phyloP scores from a whole-genome alignment of 2,797 vertebrate genomes.

The Catharus ustulatus region DNA sequence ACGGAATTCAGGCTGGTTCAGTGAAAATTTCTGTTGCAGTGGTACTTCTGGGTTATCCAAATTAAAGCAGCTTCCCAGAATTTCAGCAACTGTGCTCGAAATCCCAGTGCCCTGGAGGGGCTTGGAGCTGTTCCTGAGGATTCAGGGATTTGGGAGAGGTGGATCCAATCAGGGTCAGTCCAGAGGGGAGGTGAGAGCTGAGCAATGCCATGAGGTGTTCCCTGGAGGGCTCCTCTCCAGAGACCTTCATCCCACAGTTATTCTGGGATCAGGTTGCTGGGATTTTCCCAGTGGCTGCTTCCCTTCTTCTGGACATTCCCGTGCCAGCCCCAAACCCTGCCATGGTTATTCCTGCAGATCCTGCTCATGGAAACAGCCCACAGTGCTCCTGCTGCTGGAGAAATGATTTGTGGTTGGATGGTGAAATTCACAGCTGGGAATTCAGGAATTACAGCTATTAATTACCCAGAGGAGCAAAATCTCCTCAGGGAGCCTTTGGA shows the following conservation, averaged over 20 bases:
- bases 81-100: background rate
- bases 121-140: background rate
- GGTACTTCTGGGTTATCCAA: background rate
- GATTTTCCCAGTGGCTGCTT: background rate
- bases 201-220: background rate
- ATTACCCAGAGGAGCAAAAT: background rate
- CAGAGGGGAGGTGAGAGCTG: background rate
- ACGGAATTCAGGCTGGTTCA: background rate
- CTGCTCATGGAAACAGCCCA: background rate
- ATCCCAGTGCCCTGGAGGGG: background rate
- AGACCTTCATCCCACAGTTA: background rate
- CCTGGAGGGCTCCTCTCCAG: background rate
- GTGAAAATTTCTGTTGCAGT: background rate
- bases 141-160: background rate
- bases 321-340: background rate
- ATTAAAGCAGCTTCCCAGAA: background rate
- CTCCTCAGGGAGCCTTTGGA: background rate
- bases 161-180: background rate
- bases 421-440: background rate
- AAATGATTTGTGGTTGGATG: background rate
- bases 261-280: background rate
- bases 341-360: background rate
- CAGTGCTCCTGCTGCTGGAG: fast-evolving
- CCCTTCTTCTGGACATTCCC: too few relatives aligned
- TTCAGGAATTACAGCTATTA: background rate